Conservation (phyloP, 1,140 invertebrate genomes). For the Chionoecetes opilio region DNA sequence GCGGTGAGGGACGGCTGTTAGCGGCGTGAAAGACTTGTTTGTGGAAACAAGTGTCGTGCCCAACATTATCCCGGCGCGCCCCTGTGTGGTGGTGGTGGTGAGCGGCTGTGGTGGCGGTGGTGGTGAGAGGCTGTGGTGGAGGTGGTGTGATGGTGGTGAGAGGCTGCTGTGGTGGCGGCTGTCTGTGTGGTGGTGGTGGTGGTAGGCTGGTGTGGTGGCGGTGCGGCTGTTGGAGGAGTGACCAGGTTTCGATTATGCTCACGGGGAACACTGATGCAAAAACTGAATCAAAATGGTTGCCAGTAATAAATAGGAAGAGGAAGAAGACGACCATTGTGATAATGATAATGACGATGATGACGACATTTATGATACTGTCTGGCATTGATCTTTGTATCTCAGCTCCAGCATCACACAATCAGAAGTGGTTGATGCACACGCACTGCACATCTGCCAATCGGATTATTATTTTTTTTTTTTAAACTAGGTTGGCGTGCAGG, state of each 20-base stretch:
- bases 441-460: no score
- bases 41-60: conserved; percentile 69
- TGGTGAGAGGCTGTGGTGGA: neutral
- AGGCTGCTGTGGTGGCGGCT: neutral
- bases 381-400: no score
- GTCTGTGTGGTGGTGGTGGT: conserved; percentile 14
- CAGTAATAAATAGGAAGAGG: no score
- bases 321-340: neutral
- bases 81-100: conserved; percentile 42
- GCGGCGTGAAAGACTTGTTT: conserved; percentile 68
- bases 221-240: no score
- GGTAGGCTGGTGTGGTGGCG: neutral
- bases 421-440: no score
- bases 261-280: no score
- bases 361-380: no score
- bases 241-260: no score
- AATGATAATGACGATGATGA: neutral
- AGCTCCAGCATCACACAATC: no score
- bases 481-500: no score
- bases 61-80: conserved; percentile 56
- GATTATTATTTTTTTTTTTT: no score
- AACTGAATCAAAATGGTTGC: no score
- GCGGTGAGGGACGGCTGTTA: conserved; percentile 72
- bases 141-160: conserved; percentile 37
- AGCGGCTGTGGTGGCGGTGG: conserved; percentile 2